These are phyloP conservation scores for Ciconia maguari DNA, from an alignment of 2,113 vertebrate species.

Conservation along the genomic window DNA sequence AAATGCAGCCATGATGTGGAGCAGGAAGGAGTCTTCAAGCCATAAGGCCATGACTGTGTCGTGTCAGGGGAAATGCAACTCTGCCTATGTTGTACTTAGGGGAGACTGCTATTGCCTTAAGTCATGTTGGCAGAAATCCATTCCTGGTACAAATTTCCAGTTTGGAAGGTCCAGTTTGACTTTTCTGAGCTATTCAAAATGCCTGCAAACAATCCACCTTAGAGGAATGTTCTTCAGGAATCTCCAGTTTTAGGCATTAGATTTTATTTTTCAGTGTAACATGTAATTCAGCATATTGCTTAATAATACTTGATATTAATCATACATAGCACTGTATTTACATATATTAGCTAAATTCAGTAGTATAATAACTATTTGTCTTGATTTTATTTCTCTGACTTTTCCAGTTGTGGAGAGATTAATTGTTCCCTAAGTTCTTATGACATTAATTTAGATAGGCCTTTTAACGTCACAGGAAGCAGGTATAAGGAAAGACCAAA, in stretches of 20 bases:
- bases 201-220: not conserved
- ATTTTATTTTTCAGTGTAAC: not conserved
- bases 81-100: not conserved
- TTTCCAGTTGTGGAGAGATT: not conserved
- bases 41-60: not conserved
- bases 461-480: not conserved
- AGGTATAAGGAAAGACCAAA: not conserved
- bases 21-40: not conserved
- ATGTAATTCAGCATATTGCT: not conserved
- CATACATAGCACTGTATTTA: not conserved
- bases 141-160: not conserved
- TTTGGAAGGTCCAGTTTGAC: not conserved
- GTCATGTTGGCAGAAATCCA: not conserved
- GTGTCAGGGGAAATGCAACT: not conserved
- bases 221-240: not conserved
- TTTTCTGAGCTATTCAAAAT: not conserved
- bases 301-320: not conserved
- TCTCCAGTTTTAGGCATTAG: not conserved
- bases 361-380: not conserved
- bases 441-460: not conserved
- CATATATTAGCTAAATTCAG: not conserved
- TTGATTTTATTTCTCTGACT: not conserved
- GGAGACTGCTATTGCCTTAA: not conserved
- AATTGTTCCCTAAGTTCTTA: not conserved
- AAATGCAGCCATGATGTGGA: not conserved